Evolutionary conservation across 2,113 vertebrate genomes (phyloP).

Genomic region (Rutilus rutilus): DNA sequence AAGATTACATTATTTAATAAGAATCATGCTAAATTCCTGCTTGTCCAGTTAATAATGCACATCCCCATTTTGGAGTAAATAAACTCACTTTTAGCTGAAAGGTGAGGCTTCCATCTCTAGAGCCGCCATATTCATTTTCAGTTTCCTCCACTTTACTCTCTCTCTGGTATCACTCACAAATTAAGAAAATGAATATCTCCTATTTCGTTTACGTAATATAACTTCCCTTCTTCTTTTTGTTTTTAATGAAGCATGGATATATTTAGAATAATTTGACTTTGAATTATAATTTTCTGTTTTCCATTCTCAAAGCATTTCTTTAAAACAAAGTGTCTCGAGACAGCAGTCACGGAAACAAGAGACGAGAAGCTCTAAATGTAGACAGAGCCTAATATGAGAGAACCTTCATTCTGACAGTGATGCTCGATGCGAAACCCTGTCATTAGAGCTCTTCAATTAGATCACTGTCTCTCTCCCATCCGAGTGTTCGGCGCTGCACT

Average conservation of each 20-base stretch:
- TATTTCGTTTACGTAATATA: background rate
- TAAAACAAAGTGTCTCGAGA: slow-evolving; percentile 16
- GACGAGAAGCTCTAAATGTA: slow-evolving; percentile 16
- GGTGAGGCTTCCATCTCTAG: background rate
- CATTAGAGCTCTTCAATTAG: slow-evolving; percentile 79
- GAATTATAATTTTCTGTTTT: background rate
- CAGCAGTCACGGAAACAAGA: slow-evolving; percentile 35
- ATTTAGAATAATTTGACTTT: slow-evolving; percentile 14
- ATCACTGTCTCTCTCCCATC: slow-evolving; percentile 67
- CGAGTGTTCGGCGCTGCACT: slow-evolving; percentile 25
- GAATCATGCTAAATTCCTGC: background rate
- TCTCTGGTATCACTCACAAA: background rate
- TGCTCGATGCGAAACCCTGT: slow-evolving; percentile 66
- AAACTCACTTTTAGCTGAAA: background rate
- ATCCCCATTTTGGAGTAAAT: background rate
- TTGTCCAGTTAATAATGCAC: background rate
- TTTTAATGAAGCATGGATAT: background rate
- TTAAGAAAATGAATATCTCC: background rate
- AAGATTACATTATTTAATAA: background rate
- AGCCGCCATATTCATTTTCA: background rate
- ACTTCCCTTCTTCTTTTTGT: background rate
- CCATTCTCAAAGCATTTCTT: background rate
- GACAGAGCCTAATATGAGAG: slow-evolving; percentile 60
- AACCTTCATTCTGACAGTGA: slow-evolving; percentile 69
- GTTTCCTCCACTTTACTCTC: background rate